Evolutionary conservation across 2,113 vertebrate genomes (phyloP), one percentile per base, ranked within the genome.

Genomic region (Cyanoramphus novaezelandiae): DNA sequence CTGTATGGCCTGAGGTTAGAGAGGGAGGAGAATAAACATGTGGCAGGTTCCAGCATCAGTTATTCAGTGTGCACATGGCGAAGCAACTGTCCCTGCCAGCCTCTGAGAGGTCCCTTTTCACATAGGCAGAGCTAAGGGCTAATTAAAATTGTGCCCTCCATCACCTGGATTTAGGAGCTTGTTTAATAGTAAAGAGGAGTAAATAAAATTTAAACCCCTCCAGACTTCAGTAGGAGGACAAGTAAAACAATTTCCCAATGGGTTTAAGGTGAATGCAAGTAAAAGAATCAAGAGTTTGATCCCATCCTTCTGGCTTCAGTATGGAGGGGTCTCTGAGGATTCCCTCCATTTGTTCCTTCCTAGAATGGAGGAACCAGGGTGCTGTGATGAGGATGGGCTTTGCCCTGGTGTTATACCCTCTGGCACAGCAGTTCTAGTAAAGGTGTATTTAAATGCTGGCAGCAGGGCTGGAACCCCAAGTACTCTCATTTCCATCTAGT

Each of bases 91-190:
- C 65, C 27, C 55, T 80, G 67, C 52, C 70, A 33, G 24, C 44
- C 85, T 93, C 64, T 28, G 69, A 69, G 59, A 27, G 39, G 35
- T 64, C 14, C 18, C 21, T 92, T 92, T 91, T 89, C 57, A 78
- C 67, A 72, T 25, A 53, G 53, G 85, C 74, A 71, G 10, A 29
- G 28, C 68, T 37, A 68, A 75, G 24, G 86, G 35, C 78, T 95
- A 79, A 97, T 96, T 89, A 93, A 96, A 97, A 89, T 47, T 67
- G 44, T 92, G 60, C 60, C 41, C 41, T 95, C 25, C 21, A 87
- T 63, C 60, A 44, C 37, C 23, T 69, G 31, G 19, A 35, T 86
- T 95, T 92, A 92, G 67, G 74, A 95, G 24, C 27, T 91, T 91
- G 31, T 85, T 93, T 72, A 93, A 68, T 87, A 62, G 53, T 19